These are phyloP conservation scores for Agrochola macilenta DNA, from an alignment of 2,888 invertebrate genomes.

Conservation along the genomic window DNA sequence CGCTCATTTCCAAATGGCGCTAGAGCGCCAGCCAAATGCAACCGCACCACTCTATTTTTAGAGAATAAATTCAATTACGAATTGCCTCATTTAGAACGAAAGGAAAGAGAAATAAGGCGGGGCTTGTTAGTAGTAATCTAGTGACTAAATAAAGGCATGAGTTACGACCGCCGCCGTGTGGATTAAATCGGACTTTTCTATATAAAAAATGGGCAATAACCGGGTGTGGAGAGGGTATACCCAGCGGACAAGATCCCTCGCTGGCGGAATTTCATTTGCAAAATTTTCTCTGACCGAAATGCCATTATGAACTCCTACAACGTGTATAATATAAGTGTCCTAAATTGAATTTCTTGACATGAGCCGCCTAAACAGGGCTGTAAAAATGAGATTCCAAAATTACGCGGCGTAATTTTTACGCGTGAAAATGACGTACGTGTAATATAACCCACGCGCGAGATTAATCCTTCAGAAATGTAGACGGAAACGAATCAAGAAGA, in stretches of 20 bases:
- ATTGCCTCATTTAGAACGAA: constrained; percentile 68
- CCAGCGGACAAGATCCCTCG: constrained; percentile 75
- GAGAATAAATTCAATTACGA: constrained; percentile 68
- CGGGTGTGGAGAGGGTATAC: constrained; percentile 74
- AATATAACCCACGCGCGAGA: constrained; percentile 67
- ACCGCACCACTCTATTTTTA: constrained; percentile 64
- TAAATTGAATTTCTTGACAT: constrained; percentile 72
- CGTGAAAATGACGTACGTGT: constrained; percentile 67
- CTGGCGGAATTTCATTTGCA: constrained; percentile 83
- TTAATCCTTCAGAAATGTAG: constrained; percentile 71
- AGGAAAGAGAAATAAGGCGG: constrained; percentile 71
- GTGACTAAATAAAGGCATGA: constrained; percentile 84
- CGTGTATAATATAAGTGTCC: constrained; percentile 71
- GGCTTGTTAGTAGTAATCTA: constrained; percentile 79
- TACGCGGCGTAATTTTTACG: constrained; percentile 67
- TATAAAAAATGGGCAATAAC: constrained; percentile 84
- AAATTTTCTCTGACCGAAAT: constrained; percentile 79
- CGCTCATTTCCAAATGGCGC: constrained; percentile 71
- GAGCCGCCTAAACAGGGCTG: constrained; percentile 60
- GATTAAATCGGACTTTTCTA: constrained; percentile 82
- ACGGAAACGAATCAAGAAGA: constrained; percentile 70
- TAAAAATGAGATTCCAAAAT: constrained; percentile 68
- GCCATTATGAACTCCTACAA: constrained; percentile 74
- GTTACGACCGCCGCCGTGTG: constrained; percentile 77
- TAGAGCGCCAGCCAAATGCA: constrained; percentile 65